These are phyloP conservation scores for Lasioglossum calceatum DNA, from an alignment of 2,888 invertebrate genomes.

Conservation along the genomic window DNA sequence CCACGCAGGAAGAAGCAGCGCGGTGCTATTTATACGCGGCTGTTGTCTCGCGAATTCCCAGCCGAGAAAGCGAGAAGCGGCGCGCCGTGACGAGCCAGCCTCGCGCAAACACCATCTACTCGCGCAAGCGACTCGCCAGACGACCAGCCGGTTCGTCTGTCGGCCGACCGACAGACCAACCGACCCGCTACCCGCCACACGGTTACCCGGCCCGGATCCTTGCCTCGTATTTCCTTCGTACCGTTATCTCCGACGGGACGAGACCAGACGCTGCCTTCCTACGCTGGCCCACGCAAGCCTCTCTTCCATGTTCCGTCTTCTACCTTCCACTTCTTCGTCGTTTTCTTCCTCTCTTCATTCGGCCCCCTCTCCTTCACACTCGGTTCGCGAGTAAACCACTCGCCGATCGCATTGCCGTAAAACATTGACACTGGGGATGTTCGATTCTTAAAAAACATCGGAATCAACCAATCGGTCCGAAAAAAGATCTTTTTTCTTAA, in stretches of 20 bases:
- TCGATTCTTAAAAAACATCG: not conserved
- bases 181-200: not conserved
- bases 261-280: slow-evolving; percentile 21
- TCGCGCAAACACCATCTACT: not conserved
- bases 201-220: slow-evolving; percentile 19
- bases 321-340: not conserved
- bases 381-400: not conserved
- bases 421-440: too few relatives aligned
- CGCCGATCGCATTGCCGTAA: not conserved
- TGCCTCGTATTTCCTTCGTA: slow-evolving; percentile 40
- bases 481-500: too few relatives aligned
- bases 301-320: not conserved
- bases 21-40: slow-evolving; percentile 62
- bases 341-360: not conserved
- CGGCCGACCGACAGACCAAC: not conserved
- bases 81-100: slow-evolving; percentile 4
- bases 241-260: slow-evolving; percentile 48
- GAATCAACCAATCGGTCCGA: too few relatives aligned
- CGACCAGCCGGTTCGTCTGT: not conserved
- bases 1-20: slow-evolving; percentile 46
- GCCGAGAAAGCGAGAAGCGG: slow-evolving; percentile 67
- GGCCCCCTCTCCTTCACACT: not conserved
- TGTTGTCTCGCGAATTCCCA: slow-evolving; percentile 56
- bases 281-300: not conserved
- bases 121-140: not conserved